These are phyloP conservation scores for Bombus impatiens DNA, from an alignment of 1,140 invertebrate genomes.

Conservation along the genomic window DNA sequence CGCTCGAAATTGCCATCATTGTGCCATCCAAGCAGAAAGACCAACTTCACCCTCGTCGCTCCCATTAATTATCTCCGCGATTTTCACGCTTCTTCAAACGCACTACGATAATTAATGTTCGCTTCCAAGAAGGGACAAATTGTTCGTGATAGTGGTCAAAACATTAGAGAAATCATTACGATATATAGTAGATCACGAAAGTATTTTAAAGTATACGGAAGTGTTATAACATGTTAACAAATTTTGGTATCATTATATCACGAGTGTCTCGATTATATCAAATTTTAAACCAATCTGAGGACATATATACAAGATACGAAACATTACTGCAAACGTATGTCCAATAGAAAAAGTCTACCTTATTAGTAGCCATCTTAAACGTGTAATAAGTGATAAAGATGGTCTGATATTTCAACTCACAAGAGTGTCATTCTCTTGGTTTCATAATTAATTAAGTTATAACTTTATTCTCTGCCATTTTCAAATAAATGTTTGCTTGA, in stretches of 20 bases:
- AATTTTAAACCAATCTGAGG: neutral
- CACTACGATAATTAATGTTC: conserved; percentile 34
- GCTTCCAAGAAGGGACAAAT: conserved; percentile 9
- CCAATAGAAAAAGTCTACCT: neutral
- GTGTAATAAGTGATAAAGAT: too few relatives aligned
- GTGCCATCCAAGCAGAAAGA: neutral
- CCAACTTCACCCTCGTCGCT: neutral
- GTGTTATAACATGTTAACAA: neutral
- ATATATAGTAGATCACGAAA: neutral
- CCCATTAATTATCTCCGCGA: conserved; percentile 29
- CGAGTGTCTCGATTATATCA: too few relatives aligned
- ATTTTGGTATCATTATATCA: too few relatives aligned
- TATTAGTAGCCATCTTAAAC: too few relatives aligned
- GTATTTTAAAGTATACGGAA: too few relatives aligned
- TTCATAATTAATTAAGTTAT: too few relatives aligned
- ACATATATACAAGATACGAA: too few relatives aligned
- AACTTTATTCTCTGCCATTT: too few relatives aligned
- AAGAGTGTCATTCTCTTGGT: too few relatives aligned
- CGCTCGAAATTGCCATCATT: neutral
- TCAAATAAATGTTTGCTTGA: too few relatives aligned
- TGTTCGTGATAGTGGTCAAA: conserved; percentile 21
- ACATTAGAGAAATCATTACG: neutral
- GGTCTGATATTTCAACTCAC: too few relatives aligned
- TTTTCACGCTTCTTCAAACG: conserved; percentile 32
- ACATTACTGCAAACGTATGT: neutral